phyloP scores from a whole-genome alignment of 2,888 invertebrate species.

The Melanophora roralis region DNA sequence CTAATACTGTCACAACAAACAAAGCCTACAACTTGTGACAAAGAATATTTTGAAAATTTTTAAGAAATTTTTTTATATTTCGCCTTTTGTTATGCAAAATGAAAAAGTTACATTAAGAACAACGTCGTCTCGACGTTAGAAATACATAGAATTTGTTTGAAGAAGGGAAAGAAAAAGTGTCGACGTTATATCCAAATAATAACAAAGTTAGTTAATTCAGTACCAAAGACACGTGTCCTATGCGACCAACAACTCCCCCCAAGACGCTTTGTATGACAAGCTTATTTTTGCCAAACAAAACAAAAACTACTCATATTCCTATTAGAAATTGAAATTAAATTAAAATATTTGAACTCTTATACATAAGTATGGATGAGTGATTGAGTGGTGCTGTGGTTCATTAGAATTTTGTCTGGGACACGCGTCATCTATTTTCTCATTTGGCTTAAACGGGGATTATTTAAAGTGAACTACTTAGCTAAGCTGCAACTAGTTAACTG shows the following conservation, averaged over 20 bases:
- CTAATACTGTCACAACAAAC: slow-evolving; percentile 26
- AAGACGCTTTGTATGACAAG: slow-evolving; percentile 11
- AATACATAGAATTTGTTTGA: background rate
- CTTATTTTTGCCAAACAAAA: slow-evolving; percentile 24
- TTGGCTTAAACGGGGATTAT: slow-evolving; percentile 62
- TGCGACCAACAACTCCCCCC: background rate
- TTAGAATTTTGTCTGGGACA: slow-evolving; percentile 23
- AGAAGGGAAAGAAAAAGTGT: slow-evolving; percentile 46
- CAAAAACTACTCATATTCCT: slow-evolving; percentile 31
- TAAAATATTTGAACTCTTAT: background rate
- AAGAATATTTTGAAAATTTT: slow-evolving; percentile 19
- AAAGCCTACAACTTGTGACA: too few relatives aligned
- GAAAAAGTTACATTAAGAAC: slow-evolving; percentile 44
- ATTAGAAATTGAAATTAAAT: slow-evolving; percentile 45
- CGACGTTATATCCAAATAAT: slow-evolving; percentile 53
- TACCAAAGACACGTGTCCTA: slow-evolving; percentile 55
- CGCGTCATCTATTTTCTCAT: slow-evolving; percentile 59
- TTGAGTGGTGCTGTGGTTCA: background rate
- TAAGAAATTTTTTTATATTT: slow-evolving; percentile 17
- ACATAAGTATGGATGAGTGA: background rate
- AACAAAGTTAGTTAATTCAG: slow-evolving; percentile 56
- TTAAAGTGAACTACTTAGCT: slow-evolving; percentile 73
- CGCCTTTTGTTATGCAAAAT: slow-evolving; percentile 48
- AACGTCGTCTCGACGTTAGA: background rate
- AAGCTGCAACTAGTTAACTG: slow-evolving; percentile 70